Base-by-base conservation (phyloP, 1,140 invertebrate species). In the Caenorhabditis latens region DNA sequence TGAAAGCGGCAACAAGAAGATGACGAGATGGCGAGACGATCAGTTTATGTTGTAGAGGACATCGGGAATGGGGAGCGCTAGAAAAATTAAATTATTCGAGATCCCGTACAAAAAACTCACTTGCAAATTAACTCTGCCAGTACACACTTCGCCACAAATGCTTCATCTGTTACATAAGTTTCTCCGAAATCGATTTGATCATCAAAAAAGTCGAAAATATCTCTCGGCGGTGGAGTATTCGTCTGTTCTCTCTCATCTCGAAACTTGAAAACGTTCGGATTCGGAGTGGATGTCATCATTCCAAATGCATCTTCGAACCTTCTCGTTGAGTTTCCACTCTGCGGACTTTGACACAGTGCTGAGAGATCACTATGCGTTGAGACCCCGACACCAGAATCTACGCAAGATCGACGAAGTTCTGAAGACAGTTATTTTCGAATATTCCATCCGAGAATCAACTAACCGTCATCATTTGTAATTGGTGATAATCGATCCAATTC, bases 71-170 rank as follows among this genome's bases (percentile, higher is more conserved):
- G 42, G 55, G 88, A 87, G 57, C 88, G 75, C 46, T 86, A 32
- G 65, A 57, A 67, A 11, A 1, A 7, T 13, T 13, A 21, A 8
- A 19, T n/a, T 84, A 84, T 67, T 43, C 43, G 6, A 57, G 4
- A 32, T 19, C 24, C n/a, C 8, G 21, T 19, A 40, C n/a, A 82
- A 16, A 53, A 40, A 48, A 63, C 65, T 63, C 14, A 89, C 88
- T 82, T 89, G 88, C 88, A 89, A 19, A 89, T 89, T 43, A 90
- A 83, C 58, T 89, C 88, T 16, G 87, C 88, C 46, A 89, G 46
- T 6, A 89, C 88, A 61, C 87, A 89, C 85, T 89, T 89, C 8
- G 88, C 86, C 0, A 89, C 84, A 58, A 88, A 89, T 24, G 84
- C 50, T 58, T 89, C 88, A 55, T 89, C 88, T 14, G 83, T 50